These are phyloP conservation scores for Yponomeuta plumbellus DNA, from an alignment of 2,888 invertebrate species.

Conservation along the genomic window DNA sequence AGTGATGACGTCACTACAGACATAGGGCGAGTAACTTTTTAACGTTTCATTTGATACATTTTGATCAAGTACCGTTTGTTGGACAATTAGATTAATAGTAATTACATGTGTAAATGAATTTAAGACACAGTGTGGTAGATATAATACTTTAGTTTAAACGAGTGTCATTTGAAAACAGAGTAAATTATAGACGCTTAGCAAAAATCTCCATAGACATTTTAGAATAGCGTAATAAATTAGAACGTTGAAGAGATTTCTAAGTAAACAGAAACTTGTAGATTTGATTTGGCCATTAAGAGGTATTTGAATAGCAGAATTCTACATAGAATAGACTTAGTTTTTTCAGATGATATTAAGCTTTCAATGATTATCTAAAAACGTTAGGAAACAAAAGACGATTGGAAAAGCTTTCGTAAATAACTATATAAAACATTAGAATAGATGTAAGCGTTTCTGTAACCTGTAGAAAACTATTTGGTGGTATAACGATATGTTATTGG, in stretches of 20 bases:
- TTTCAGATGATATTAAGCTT: conserved; percentile 48
- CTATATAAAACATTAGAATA: conserved; percentile 39
- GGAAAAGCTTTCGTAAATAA: conserved; percentile 23
- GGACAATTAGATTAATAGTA: conserved; percentile 48
- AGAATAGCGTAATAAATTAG: conserved; percentile 61
- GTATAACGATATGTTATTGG: conserved; percentile 57
- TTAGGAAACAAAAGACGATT: conserved; percentile 25
- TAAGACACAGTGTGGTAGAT: conserved; percentile 57
- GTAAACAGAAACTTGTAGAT: conserved; percentile 54
- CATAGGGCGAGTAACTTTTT: conserved; percentile 73
- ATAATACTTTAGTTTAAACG: conserved; percentile 36
- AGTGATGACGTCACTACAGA: conserved; percentile 53
- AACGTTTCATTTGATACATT: conserved; percentile 56
- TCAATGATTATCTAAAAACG: conserved; percentile 29
- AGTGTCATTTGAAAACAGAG: conserved; percentile 34
- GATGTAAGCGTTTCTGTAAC: conserved; percentile 5
- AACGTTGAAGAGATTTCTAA: conserved; percentile 36
- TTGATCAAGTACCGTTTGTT: conserved; percentile 39
- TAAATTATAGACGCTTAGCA: conserved; percentile 56
- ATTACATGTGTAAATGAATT: conserved; percentile 37
- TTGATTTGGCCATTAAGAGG: conserved; percentile 45
- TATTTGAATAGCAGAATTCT: conserved; percentile 47
- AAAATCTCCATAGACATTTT: conserved; percentile 43
- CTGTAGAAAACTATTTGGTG: conserved; percentile 49
- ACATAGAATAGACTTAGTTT: conserved; percentile 52